Evolutionary conservation across 2,888 invertebrate species (phyloP).

Genomic region (Acrobasis suavella): DNA sequence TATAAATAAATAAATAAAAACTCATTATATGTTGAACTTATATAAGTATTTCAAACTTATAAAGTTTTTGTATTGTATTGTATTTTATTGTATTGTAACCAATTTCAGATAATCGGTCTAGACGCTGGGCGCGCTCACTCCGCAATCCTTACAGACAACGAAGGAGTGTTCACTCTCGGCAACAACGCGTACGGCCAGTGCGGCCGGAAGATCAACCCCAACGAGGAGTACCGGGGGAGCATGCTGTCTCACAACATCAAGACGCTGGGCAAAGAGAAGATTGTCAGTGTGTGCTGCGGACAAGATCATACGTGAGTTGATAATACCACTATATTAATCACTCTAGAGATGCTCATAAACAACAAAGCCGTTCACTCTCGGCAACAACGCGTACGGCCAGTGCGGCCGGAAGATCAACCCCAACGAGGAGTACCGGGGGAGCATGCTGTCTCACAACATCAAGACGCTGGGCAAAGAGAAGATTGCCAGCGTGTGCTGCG

Average conservation of each 20-base stretch:
- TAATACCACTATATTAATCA: slow-evolving; percentile 67
- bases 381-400: slow-evolving; percentile 97
- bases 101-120: slow-evolving; percentile 65
- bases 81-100: too few species aligned
- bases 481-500: slow-evolving; percentile 88
- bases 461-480: slow-evolving; percentile 83
- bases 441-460: slow-evolving; percentile 86
- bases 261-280: slow-evolving; percentile 83
- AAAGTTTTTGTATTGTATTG: too few species aligned
- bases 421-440: slow-evolving; percentile 88
- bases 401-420: slow-evolving; percentile 92
- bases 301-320: slow-evolving; percentile 91
- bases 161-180: slow-evolving; percentile 92
- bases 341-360: slow-evolving; percentile 87
- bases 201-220: slow-evolving; percentile 88
- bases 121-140: slow-evolving; percentile 95
- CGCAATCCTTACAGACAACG: slow-evolving; percentile 88
- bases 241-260: slow-evolving; percentile 86
- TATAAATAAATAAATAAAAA: too few species aligned
- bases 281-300: slow-evolving; percentile 90
- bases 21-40: too few species aligned
- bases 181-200: slow-evolving; percentile 98
- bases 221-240: slow-evolving; percentile 88
- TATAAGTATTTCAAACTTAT: too few species aligned
- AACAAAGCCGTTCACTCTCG: slow-evolving; percentile 92